phyloP scores from a whole-genome alignment of 23 tunicate species.

The Trididemnum miniatum region DNA sequence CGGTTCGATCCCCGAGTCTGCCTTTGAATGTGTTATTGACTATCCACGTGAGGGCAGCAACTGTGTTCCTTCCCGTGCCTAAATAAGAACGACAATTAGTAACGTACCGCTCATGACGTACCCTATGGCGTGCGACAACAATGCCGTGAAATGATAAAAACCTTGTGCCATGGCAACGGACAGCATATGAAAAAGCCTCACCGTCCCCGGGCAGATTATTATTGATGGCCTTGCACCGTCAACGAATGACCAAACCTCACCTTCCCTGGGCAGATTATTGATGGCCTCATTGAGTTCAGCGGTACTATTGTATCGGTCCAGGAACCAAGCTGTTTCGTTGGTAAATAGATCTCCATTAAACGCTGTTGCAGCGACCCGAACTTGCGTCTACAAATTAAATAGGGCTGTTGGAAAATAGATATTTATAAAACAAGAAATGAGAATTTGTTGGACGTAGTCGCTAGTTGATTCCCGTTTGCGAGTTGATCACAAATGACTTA shows the following conservation, averaged over 20 bases:
- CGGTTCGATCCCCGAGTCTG: conserved; percentile 52
- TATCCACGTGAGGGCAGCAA: conserved; percentile 52
- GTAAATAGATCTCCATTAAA: conserved; percentile 42
- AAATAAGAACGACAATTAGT: background rate
- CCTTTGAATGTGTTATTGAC: conserved; percentile 36
- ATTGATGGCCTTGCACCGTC: background rate
- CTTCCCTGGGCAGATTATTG: conserved; percentile 47
- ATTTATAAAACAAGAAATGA: too few species aligned
- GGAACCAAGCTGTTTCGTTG: conserved; percentile 31
- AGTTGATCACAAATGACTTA: too few species aligned
- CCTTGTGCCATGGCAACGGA: too few species aligned
- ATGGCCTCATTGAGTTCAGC: conserved; percentile 46
- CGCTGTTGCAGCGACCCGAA: conserved; percentile 65
- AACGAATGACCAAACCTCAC: conserved; percentile 30
- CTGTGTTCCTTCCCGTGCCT: conserved; percentile 69
- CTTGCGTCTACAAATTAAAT: conserved; percentile 34
- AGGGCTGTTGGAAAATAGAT: too few species aligned
- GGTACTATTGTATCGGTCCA: conserved; percentile 31
- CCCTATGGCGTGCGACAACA: too few species aligned
- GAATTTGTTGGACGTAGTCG: too few species aligned
- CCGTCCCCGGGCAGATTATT: background rate
- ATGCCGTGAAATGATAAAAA: too few species aligned
- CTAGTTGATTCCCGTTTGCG: too few species aligned
- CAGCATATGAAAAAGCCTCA: too few species aligned
- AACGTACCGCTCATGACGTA: too few species aligned